Evolutionary conservation across 1,140 invertebrate genomes (phyloP), one percentile per base, ranked within the genome.

Genomic region (Eriocheir sinensis): DNA sequence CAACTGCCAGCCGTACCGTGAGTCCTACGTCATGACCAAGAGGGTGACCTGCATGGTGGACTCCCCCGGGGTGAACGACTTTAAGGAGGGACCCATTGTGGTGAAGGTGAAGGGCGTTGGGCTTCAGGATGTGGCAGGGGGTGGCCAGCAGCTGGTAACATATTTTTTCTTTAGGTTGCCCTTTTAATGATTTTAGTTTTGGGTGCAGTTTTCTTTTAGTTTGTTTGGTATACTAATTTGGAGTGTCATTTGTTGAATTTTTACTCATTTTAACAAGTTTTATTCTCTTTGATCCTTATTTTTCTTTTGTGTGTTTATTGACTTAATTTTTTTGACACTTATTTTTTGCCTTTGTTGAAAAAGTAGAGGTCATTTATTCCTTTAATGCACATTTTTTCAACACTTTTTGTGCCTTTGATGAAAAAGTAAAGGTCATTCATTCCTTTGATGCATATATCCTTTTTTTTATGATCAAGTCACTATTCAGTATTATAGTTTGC

Each of bases 41-140:
- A 97, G 98, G 96, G 99, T 99, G 92, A 98, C 99, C 0, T 99
- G 99, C 96, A 98, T 98, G 38, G 98, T 99, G 27, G 98, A 99
- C 96, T 98, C 98, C 30, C 98, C 98, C 17, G 95, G 96, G 2
- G 93, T 98, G 97, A 95, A 98, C 97, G 96, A 97, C 98, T 95
- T 97, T 97, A 60, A 97, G 98, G 86, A 97, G 98, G 98, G 98
- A 0, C 98, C 98, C 0, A 98, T 99, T 27, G 98, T 99, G 34
- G 98, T 99, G 0, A 98, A 98, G 96, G 98, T 99, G 60, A 91
- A 60, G 40, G 40, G 32, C 3, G 17, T n/a, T 91, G 0, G 60
- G 12, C 34, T 32, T 27, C 12, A 32, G 30, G 34, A 91, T 8
- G 34, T 34, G 48, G 30, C 53, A 44, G 27, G 9, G 9, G 40